Evolutionary conservation across 2,888 invertebrate genomes (phyloP), one percentile per base, ranked within the genome.

Genomic region (Acheta domesticus): DNA sequence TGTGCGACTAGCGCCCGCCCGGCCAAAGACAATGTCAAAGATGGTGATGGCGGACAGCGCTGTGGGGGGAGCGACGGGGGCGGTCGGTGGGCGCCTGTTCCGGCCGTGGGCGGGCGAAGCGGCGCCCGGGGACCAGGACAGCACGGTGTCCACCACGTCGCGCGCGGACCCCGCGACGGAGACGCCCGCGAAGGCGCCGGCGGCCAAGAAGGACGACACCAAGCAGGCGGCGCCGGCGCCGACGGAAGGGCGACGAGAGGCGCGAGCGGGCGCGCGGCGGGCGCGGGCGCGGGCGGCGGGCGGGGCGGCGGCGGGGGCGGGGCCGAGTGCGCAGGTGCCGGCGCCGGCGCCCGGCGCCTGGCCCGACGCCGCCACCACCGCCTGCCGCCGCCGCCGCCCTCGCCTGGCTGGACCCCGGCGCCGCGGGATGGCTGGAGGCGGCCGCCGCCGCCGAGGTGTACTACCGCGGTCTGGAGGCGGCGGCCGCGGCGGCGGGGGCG

Each of bases 21-120:
- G 75, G 16, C 3, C 4, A 12, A 1, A 75, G 75, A 12, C 14
- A 8, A 62, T 73, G 62, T 49, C 19, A 19, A 77, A 77, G 77
- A 20, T 21, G 49, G 49, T 36, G 14, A 77, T 11, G 48, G 48
- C 50, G 16, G 48, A 20, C 76, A 79, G 20, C 19, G 62, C 62
- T 11, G 74, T 75, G 75, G 62, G 80, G 48, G 75, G 76, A 20
- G 21, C 77, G 8, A 48, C 79, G 19, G 77, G 78, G 23, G 78
- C 62, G 76, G n/a, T n/a, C n/a, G n/a, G n/a, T 62, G 19, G 75
- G 78, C n/a, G n/a, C 1, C 49, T 82, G 75, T 82, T 82, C 73
- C 79, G 82, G 14, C 82, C 82, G 49, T 82, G 82, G 82, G 77
- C 81, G 20, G 75, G 21, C 20, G 12, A 49, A 78, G 50, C 16